These are phyloP conservation scores for Solenopsis fugax DNA, from an alignment of 1,140 invertebrate species.

Conservation along the genomic window DNA sequence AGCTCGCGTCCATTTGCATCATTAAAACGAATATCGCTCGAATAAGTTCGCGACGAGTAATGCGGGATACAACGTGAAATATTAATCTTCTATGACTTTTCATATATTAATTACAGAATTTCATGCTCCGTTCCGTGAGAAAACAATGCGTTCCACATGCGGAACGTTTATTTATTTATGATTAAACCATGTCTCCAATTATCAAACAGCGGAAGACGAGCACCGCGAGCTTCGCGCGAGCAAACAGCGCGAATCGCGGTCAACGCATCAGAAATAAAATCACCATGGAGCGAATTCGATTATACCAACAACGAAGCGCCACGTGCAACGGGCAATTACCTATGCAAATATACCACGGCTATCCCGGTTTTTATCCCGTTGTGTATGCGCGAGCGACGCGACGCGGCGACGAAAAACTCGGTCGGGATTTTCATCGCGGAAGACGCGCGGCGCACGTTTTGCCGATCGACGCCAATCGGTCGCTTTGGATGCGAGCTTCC, in stretches of 20 bases:
- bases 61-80: not conserved
- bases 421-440: constrained; percentile 61
- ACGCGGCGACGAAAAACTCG: constrained; percentile 42
- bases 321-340: constrained; percentile 73
- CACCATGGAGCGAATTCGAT: constrained; percentile 70
- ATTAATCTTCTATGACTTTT: not conserved
- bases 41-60: not conserved
- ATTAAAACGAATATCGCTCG: not conserved
- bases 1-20: not conserved
- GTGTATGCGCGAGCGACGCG: constrained; percentile 48
- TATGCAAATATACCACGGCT: constrained; percentile 71
- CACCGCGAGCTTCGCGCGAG: not conserved
- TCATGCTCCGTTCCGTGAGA: not conserved
- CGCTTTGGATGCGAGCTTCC: constrained; percentile 13
- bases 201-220: constrained; percentile 28
- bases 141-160: not conserved
- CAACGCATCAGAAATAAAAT: constrained; percentile 74
- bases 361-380: constrained; percentile 64
- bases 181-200: constrained; percentile 18
- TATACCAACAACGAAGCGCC: constrained; percentile 67
- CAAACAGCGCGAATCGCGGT: constrained; percentile 65
- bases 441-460: constrained; percentile 37
- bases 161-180: not conserved
- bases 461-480: constrained; percentile 37
- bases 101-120: not conserved